Evolutionary conservation across 1,140 invertebrate species (phyloP).

Genomic region (Vanessa atalanta): DNA sequence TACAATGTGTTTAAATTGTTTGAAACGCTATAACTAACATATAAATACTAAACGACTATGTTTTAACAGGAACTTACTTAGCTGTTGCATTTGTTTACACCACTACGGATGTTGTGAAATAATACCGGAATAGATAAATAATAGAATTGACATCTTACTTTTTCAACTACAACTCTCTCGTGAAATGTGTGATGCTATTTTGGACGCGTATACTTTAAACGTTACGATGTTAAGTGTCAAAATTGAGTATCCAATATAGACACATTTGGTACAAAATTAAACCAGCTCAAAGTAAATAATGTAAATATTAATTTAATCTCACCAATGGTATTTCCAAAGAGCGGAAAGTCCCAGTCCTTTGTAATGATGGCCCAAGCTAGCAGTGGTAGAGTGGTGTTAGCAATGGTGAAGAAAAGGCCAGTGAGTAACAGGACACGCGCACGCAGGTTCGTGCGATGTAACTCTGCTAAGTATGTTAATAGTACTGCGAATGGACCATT

Average conservation of each 20-base stretch:
- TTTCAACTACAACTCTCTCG: neutral
- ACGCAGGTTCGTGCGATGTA: constrained; percentile 83
- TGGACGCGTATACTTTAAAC: neutral
- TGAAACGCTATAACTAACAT: neutral
- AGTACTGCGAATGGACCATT: constrained; percentile 87
- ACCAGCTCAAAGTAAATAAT: too few species aligned
- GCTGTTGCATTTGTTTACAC: neutral
- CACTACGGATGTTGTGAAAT: neutral
- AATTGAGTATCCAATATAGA: too few species aligned
- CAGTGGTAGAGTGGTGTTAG: constrained; percentile 80
- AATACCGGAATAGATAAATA: neutral
- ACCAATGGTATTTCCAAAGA: constrained; percentile 69
- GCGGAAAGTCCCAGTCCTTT: constrained; percentile 63
- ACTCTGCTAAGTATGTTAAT: constrained; percentile 86
- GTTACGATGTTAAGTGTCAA: too few species aligned
- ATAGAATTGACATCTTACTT: neutral
- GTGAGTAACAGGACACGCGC: constrained; percentile 83
- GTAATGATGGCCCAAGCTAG: constrained; percentile 82
- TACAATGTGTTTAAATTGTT: constrained; percentile 3
- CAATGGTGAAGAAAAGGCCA: constrained; percentile 83
- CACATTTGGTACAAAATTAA: too few species aligned
- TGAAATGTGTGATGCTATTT: neutral
- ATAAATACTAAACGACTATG: neutral
- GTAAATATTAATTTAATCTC: constrained; percentile 16
- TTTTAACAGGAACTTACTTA: constrained; percentile 9